These are phyloP conservation scores for Phortica variegata DNA, from an alignment of 1,140 invertebrate species.

Conservation along the genomic window DNA sequence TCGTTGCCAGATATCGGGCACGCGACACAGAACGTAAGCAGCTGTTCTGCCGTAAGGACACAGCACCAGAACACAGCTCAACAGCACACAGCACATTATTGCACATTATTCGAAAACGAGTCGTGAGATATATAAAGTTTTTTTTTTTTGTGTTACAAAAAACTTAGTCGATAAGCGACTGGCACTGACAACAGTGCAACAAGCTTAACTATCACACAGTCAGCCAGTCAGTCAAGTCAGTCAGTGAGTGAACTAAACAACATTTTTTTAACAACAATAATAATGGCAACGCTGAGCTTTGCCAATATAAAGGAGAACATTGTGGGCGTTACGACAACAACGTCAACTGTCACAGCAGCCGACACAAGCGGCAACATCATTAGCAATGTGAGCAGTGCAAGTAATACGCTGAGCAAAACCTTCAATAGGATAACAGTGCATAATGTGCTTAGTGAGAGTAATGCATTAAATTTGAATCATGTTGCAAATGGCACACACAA, in stretches of 20 bases:
- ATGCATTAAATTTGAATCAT: constrained; percentile 38
- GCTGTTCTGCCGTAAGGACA: constrained; percentile 48
- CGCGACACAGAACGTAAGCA: constrained; percentile 55
- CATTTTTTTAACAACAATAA: no score
- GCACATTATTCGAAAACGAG: constrained; percentile 6
- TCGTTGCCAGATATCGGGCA: constrained; percentile 42
- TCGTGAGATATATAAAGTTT: constrained; percentile 1
- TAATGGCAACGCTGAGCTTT: constrained; percentile 38
- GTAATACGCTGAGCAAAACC: constrained; percentile 21
- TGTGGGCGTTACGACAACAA: constrained; percentile 11
- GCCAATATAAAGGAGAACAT: not conserved
- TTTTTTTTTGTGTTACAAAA: constrained; percentile 1
- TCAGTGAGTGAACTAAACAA: not conserved
- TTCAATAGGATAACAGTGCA: constrained; percentile 50
- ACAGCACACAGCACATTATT: not conserved
- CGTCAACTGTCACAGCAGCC: constrained; percentile 7
- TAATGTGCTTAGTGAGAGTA: constrained; percentile 47
- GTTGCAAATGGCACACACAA: constrained; percentile 42
- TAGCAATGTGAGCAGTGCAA: constrained; percentile 21
- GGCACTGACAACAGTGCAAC: not conserved
- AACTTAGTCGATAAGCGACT: not conserved
- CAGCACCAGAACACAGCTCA: constrained; percentile 9
- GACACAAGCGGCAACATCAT: not conserved
- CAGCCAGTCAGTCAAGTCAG: not conserved
- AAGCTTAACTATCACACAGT: not conserved